phyloP scores from a whole-genome alignment of 2,888 invertebrate genomes.

The Andrena bicolor region DNA sequence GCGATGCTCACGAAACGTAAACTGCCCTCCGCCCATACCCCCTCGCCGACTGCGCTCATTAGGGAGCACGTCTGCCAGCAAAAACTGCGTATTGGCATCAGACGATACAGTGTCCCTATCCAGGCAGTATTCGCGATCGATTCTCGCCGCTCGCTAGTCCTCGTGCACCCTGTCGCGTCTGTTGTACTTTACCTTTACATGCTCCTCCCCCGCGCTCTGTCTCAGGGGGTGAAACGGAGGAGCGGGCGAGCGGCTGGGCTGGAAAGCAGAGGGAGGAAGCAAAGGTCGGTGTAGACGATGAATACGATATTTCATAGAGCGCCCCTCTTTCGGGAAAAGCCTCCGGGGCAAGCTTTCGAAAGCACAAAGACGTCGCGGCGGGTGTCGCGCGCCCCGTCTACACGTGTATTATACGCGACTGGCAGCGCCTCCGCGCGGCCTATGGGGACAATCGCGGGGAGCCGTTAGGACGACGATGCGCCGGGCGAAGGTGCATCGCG shows the following conservation, averaged over 20 bases:
- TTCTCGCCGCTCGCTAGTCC: constrained; percentile 50
- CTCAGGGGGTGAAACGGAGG: constrained; percentile 40
- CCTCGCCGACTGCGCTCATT: constrained; percentile 21
- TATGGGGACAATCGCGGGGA: constrained; percentile 8
- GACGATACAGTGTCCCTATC: constrained; percentile 40
- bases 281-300: constrained; percentile 71
- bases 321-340: constrained; percentile 67
- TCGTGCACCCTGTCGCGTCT: constrained; percentile 56
- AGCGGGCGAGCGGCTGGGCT: constrained; percentile 15
- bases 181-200: constrained; percentile 61
- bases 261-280: constrained; percentile 41
- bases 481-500: constrained; percentile 37
- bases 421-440: constrained; percentile 40
- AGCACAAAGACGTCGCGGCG: constrained; percentile 69
- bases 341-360: constrained; percentile 68
- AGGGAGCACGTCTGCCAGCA: constrained; percentile 19
- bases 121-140: constrained; percentile 60
- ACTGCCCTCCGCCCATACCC: constrained; percentile 10
- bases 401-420: constrained; percentile 63
- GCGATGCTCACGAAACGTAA: not conserved
- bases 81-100: constrained; percentile 15
- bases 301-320: constrained; percentile 73
- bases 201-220: constrained; percentile 25
- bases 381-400: constrained; percentile 58
- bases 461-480: constrained; percentile 17